Percentiles rank a stretch among this genome's conserved stretches.
Evolutionary conservation across 2,888 invertebrate species (phyloP).

Genomic region (Aethes cnicana): DNA sequence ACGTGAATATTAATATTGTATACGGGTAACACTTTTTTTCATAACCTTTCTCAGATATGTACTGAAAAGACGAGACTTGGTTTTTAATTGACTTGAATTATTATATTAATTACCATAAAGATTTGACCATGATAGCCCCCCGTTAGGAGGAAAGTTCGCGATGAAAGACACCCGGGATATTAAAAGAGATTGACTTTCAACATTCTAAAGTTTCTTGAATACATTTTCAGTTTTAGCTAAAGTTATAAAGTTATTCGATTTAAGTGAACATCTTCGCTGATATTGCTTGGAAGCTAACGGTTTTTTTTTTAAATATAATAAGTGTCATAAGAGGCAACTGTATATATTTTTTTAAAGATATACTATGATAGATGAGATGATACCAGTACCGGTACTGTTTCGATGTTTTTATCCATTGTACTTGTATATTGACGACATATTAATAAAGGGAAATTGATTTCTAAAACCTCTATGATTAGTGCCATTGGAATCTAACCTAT

Average conservation of each 20-base stretch:
- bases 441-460: too few relatives aligned
- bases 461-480: too few relatives aligned
- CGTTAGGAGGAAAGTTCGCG: conserved; percentile 54
- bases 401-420: too few relatives aligned
- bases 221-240: conserved; percentile 64
- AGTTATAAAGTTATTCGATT: conserved; percentile 65
- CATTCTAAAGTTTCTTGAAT: conserved; percentile 66
- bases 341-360: too few relatives aligned
- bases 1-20: conserved; percentile 62
- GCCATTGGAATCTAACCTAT: too few relatives aligned
- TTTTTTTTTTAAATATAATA: too few relatives aligned
- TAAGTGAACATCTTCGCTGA: conserved; percentile 48
- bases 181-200: conserved; percentile 62
- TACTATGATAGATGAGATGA: too few relatives aligned
- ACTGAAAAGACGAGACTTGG: background rate
- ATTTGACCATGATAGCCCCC: conserved; percentile 27
- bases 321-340: too few relatives aligned
- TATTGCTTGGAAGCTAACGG: conserved; percentile 28
- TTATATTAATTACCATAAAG: conserved; percentile 13
- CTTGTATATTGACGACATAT: too few relatives aligned
- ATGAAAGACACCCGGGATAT: conserved; percentile 57
- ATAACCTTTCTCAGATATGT: conserved; percentile 14
- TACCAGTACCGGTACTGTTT: too few relatives aligned
- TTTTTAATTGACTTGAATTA: conserved; percentile 8
- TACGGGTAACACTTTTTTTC: conserved; percentile 47